phyloP scores from a whole-genome alignment of 92 coral and sea anemone species.

The Parazoanthus darwini region DNA sequence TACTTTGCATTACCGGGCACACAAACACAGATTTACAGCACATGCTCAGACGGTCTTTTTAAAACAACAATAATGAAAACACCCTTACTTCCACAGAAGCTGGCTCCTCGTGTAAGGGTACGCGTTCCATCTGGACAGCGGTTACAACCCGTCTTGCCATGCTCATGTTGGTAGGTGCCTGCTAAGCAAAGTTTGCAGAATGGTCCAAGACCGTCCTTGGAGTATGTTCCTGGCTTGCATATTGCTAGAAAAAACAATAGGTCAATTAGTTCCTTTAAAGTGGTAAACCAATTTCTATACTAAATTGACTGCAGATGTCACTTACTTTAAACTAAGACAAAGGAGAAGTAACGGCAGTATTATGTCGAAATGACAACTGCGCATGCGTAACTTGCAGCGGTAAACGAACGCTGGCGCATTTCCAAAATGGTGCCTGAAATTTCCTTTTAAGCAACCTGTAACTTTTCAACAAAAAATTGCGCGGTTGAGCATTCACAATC shows the following conservation, averaged over 20 bases:
- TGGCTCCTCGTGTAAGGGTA: slow-evolving; percentile 60
- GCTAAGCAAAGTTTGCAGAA: slow-evolving; percentile 64
- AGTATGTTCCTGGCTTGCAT: slow-evolving; percentile 65
- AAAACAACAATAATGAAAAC: neutral
- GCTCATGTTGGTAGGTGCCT: slow-evolving; percentile 59
- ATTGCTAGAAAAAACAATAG: slow-evolving; percentile 13
- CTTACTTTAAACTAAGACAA: too few species aligned
- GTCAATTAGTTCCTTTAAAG: neutral
- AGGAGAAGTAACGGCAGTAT: too few species aligned
- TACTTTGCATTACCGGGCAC: neutral
- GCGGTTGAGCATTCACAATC: too few species aligned
- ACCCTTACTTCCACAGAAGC: slow-evolving; percentile 60
- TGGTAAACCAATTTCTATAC: too few species aligned
- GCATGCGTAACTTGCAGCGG: too few species aligned
- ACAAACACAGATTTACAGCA: neutral
- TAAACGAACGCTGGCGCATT: too few species aligned
- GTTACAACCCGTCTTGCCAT: slow-evolving; percentile 55
- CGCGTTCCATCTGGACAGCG: slow-evolving; percentile 54
- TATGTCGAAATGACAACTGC: too few species aligned
- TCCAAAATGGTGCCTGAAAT: too few species aligned
- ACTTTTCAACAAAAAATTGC: too few species aligned
- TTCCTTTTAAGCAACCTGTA: too few species aligned
- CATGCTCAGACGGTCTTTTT: neutral
- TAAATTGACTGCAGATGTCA: too few species aligned
- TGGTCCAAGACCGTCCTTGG: slow-evolving; percentile 68